These are phyloP conservation scores for Cyrtorhinus lividipennis DNA, from an alignment of 1,140 invertebrate genomes.

Conservation along the genomic window DNA sequence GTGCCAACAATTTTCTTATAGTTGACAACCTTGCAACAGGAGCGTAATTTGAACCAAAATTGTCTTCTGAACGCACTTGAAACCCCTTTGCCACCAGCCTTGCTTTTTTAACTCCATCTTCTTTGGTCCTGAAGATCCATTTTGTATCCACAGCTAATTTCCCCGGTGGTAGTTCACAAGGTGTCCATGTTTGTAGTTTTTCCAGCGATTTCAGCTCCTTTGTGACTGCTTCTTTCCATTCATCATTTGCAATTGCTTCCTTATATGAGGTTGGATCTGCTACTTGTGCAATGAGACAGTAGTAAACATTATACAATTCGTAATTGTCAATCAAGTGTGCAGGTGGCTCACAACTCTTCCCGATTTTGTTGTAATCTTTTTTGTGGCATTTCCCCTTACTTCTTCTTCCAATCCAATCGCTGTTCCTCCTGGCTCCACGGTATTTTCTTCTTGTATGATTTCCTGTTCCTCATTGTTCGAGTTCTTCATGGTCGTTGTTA, in stretches of 20 bases:
- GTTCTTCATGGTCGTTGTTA: background rate
- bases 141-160: constrained; percentile 9
- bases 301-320: constrained; percentile 4
- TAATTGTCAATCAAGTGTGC: background rate
- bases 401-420: background rate
- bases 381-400: background rate
- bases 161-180: background rate
- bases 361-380: background rate
- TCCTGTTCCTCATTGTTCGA: background rate
- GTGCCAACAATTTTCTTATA: constrained; percentile 12
- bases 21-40: constrained; percentile 21
- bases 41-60: constrained; percentile 23
- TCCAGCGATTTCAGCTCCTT: constrained; percentile 22
- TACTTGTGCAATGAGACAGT: background rate
- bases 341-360: background rate
- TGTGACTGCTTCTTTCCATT: constrained; percentile 21
- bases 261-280: constrained; percentile 7
- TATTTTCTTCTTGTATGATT: background rate
- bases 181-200: constrained; percentile 18
- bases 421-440: background rate
- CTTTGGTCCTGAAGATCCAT: constrained; percentile 26
- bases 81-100: constrained; percentile 26
- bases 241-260: constrained; percentile 24
- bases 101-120: constrained; percentile 25
- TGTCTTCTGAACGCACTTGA: constrained; percentile 14